Conservation (phyloP, 2,888 invertebrate genomes). For the Pediacus dermestoides region DNA sequence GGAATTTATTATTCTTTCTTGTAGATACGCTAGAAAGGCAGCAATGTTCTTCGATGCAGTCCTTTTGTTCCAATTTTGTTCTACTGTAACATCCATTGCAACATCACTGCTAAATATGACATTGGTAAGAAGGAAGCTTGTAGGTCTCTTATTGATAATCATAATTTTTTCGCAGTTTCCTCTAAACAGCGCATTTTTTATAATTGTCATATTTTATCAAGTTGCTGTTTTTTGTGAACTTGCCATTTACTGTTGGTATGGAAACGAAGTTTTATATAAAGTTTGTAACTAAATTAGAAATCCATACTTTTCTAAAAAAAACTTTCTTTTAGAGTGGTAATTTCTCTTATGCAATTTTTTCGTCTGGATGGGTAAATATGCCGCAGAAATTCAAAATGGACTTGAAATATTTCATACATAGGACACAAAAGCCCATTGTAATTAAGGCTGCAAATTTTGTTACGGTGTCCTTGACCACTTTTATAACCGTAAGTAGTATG, state of each 20-base stretch:
- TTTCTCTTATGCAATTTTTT: neutral
- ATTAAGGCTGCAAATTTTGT: neutral
- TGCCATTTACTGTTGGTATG: neutral
- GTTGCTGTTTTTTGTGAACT: neutral
- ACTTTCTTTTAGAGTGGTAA: conserved; percentile 5
- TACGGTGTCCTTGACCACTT: neutral
- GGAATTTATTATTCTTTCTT: too few species aligned
- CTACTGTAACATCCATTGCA: neutral
- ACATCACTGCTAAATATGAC: neutral
- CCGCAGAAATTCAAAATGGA: conserved; percentile 4
- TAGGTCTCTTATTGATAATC: too few species aligned
- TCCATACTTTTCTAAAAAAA: neutral
- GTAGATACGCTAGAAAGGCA: too few species aligned
- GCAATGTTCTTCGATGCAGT: too few species aligned
- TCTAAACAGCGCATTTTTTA: too few species aligned
- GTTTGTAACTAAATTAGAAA: neutral
- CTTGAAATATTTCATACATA: neutral
- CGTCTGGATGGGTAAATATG: neutral
- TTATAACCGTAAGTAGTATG: neutral
- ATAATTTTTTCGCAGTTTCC: too few species aligned
- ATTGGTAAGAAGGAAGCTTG: conserved; percentile 3
- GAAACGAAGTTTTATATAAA: neutral
- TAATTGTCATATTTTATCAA: neutral
- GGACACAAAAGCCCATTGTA: neutral
- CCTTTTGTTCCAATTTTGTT: neutral